Evolutionary conservation across 2,797 vertebrate species (phyloP).

Genomic region (Hydrocynus forskahlii): DNA sequence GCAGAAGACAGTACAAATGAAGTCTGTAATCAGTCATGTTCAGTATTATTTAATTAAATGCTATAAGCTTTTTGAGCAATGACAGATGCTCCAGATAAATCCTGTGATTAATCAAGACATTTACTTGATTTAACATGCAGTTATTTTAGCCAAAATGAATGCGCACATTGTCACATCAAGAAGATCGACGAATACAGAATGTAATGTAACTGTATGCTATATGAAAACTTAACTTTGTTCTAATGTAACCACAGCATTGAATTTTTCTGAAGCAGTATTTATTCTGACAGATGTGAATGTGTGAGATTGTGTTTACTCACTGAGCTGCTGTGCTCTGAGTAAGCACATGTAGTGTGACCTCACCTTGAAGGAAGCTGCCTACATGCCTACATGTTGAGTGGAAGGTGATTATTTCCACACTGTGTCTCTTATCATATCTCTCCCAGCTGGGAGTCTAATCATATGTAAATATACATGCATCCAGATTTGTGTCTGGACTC

Average conservation of each 20-base stretch:
- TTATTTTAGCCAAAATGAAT: not conserved
- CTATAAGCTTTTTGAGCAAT: not conserved
- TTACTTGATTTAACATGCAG: not conserved
- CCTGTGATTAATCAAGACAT: not conserved
- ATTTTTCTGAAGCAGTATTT: not conserved
- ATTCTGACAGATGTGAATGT: not conserved
- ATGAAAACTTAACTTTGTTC: not conserved
- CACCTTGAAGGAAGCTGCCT: not conserved
- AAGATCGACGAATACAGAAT: no score
- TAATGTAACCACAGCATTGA: not conserved
- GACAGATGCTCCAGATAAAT: not conserved
- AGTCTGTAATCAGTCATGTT: no score
- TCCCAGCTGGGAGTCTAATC: constrained; percentile 73
- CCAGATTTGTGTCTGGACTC: constrained; percentile 47
- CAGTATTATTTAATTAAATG: not conserved
- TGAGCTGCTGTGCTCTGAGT: constrained; percentile 26
- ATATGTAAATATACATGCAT: constrained; percentile 69
- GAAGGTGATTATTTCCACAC: constrained; percentile 71
- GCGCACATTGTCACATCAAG: not conserved
- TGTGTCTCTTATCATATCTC: constrained; percentile 69
- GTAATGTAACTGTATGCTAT: not conserved
- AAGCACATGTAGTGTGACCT: not conserved
- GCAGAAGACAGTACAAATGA: not conserved
- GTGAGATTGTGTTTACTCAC: not conserved
- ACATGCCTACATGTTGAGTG: not conserved